Evolutionary conservation across 2,797 vertebrate genomes (phyloP).

Genomic region (Muscicapa striata): DNA sequence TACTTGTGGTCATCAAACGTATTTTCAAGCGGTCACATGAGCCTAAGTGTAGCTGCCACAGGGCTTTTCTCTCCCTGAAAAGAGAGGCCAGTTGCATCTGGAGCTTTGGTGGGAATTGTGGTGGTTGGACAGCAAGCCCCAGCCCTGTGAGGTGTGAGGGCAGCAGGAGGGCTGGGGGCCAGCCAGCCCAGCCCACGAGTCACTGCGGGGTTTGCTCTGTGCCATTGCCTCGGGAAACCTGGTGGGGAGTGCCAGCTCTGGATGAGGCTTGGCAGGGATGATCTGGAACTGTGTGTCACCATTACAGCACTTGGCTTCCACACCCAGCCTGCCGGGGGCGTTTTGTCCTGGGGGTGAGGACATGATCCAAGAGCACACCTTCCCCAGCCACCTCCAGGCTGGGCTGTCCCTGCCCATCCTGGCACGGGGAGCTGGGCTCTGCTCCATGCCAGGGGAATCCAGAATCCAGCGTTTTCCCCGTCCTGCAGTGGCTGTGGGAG

Average conservation of each 20-base stretch:
- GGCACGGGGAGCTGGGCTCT: fast-evolving
- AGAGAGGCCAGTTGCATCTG: neutral
- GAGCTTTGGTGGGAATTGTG: neutral
- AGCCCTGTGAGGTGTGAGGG: neutral
- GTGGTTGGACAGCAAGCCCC: neutral
- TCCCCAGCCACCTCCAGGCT: neutral
- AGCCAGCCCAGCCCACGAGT: neutral
- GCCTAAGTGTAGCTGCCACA: neutral
- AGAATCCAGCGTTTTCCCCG: neutral
- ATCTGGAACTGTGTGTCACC: slow-evolving; percentile 12
- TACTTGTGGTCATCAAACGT: neutral
- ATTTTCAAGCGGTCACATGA: fast-evolving
- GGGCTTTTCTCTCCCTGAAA: neutral
- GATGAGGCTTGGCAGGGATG: neutral
- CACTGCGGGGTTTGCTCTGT: fast-evolving
- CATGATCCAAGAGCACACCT: neutral
- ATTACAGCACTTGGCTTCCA: neutral
- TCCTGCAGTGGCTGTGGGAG: neutral
- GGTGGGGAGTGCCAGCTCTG: neutral
- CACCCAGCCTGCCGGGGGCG: neutral
- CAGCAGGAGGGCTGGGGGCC: neutral
- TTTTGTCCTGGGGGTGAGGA: neutral
- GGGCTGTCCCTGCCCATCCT: neutral
- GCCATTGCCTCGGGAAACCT: fast-evolving
- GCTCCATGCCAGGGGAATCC: neutral